Base-by-base conservation (phyloP, 2,888 invertebrate genomes). In the Clistopyga incitator region DNA sequence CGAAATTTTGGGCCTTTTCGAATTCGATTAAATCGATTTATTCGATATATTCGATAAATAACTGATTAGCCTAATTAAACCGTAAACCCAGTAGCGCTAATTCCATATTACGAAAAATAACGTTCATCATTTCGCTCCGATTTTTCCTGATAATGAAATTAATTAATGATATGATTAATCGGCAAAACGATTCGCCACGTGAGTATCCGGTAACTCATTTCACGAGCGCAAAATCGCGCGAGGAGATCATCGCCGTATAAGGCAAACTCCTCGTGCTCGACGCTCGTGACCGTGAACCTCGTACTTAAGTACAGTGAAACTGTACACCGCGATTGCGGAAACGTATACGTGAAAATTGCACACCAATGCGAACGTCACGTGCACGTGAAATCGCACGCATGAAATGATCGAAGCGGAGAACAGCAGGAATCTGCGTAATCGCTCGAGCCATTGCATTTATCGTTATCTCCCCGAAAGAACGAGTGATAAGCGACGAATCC, bases 211-310 rank as follows among this genome's bases (percentile, higher is more conserved):
- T 54, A 15, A n/a, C 61, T 1, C 18, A 50, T 6, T 34, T 38
- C 34, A 42, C 23, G 47, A 64, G 18, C 47, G 78, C 64, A 52
- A 50, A 70, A 64, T 47, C 61, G 23, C 61, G 61, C 59, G 61
- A n/a, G 50, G 71, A 71, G 61, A 38, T 38, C 13, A 77, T 81
- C 61, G 54, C 84, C 85, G 82, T 88, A 83, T 85, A 86, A 75
- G 86, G 86, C 68, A 76, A 84, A 70, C 87, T 38, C 38, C 64
- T n/a, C 76, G 68, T 45, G n/a, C 65, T 86, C 85, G 79, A 86
- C 86, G 87, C 81, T 85, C n/a, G 38, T 38, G 38, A 38, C 18
- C 64, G 52, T 72, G 72, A 65, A 34, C 29, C 38, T 64, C 18
- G 50, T 15, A 15, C 29, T 13, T 65, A 81, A 42, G 68, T 79